phyloP scores from a whole-genome alignment of 2,113 vertebrate species.

The Steatornis caripensis region DNA sequence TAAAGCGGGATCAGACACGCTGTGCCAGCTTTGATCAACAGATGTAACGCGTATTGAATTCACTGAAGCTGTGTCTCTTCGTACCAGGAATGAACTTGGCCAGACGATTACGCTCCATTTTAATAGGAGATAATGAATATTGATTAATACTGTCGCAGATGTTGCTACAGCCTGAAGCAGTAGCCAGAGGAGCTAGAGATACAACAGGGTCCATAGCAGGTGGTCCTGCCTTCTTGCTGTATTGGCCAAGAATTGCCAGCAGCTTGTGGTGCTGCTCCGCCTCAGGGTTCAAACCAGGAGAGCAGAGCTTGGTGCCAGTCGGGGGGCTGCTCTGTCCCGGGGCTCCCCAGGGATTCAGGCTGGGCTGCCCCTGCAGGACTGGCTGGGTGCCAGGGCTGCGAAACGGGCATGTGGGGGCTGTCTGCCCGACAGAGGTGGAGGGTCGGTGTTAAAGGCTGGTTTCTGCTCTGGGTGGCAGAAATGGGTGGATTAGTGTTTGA shows the following conservation, averaged over 20 bases:
- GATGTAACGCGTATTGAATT: not conserved
- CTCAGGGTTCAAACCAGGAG: not conserved
- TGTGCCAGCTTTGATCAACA: not conserved
- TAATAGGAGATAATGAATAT: not conserved
- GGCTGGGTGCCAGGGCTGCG: not conserved
- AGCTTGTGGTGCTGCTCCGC: not conserved
- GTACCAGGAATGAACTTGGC: not conserved
- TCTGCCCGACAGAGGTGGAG: no score
- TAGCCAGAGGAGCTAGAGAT: not conserved
- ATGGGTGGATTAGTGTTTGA: rapidly evolving
- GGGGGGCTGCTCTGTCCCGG: not conserved
- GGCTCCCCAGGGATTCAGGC: rapidly evolving
- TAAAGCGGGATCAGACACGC: not conserved
- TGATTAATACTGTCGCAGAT: not conserved
- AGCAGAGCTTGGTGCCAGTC: not conserved
- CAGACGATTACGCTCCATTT: not conserved
- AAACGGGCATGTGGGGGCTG: rapidly evolving
- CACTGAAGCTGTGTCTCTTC: not conserved
- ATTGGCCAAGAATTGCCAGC: rapidly evolving
- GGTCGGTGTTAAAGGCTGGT: not conserved
- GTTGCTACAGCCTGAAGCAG: not conserved
- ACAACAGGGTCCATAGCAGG: rapidly evolving
- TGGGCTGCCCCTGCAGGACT: no score
- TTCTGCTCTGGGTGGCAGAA: not conserved
- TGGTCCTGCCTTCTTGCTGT: not conserved